A percentile compares a stretch with the other conserved stretches of the same genome.
These are phyloP conservation scores for Chalcosyrphus nemorum DNA, from an alignment of 2,888 invertebrate species.

Conservation along the genomic window DNA sequence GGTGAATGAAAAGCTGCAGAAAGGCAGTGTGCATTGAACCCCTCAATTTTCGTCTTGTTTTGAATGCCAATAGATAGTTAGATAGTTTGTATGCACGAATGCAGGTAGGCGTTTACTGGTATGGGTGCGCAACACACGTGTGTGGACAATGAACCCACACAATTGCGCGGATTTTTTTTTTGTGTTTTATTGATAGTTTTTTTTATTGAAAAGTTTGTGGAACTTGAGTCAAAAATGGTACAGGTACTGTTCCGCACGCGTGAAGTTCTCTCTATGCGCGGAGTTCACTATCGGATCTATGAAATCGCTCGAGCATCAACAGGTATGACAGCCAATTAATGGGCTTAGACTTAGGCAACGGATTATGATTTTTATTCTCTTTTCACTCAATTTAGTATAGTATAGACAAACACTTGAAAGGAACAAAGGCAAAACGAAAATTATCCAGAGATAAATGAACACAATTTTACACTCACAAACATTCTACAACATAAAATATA, in stretches of 20 bases:
- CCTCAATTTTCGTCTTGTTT: constrained; percentile 49
- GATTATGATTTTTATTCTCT: constrained; percentile 22
- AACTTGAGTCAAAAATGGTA: constrained; percentile 48
- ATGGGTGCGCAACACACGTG: constrained; percentile 49
- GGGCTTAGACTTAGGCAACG: constrained; percentile 15
- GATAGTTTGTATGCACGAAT: constrained; percentile 51
- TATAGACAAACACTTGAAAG: constrained; percentile 3
- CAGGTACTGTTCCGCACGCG: constrained; percentile 60
- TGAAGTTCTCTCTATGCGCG: constrained; percentile 43
- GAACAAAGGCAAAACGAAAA: constrained; percentile 33
- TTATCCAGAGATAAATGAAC: constrained; percentile 5
- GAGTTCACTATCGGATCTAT: constrained; percentile 35
- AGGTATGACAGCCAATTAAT: constrained; percentile 52
- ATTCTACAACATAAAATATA: background rate
- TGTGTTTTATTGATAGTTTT: background rate
- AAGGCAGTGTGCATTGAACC: constrained; percentile 68
- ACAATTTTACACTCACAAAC: background rate
- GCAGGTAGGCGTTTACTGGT: constrained; percentile 47
- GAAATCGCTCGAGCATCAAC: constrained; percentile 54
- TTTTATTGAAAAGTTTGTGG: constrained; percentile 49
- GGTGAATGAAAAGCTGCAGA: constrained; percentile 72
- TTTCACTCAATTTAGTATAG: constrained; percentile 12
- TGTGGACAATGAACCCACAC: constrained; percentile 11
- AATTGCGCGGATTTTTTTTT: constrained; percentile 25
- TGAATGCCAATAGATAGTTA: constrained; percentile 64